phyloP scores from a whole-genome alignment of 2,113 vertebrate species.

The Chloebia gouldiae region DNA sequence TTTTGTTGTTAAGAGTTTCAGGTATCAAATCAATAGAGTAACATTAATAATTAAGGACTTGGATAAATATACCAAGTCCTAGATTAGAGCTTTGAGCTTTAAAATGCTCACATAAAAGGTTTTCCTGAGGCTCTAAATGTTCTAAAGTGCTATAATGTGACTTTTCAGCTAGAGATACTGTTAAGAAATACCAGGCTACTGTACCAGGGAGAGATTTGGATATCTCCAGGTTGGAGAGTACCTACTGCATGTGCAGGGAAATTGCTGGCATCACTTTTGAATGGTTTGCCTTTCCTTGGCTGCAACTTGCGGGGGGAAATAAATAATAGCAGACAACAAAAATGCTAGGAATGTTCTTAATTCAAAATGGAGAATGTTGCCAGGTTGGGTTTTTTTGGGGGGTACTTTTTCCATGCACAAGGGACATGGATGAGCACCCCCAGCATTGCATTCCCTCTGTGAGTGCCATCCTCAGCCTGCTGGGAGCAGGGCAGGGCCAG shows the following conservation, averaged over 20 bases:
- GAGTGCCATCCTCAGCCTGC: neutral
- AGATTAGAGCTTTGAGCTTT: slow-evolving; percentile 75
- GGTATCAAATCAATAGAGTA: slow-evolving; percentile 75
- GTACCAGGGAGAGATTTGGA: slow-evolving; percentile 1
- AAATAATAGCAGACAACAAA: neutral
- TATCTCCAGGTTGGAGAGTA: neutral
- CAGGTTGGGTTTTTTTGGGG: neutral
- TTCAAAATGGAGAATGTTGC: neutral
- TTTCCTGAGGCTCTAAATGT: slow-evolving; percentile 53
- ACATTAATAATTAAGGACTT: slow-evolving; percentile 76
- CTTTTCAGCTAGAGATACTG: slow-evolving; percentile 49
- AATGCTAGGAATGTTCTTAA: neutral
- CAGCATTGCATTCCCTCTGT: neutral
- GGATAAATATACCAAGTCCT: slow-evolving; percentile 76
- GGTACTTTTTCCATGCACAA: neutral
- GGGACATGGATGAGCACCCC: neutral
- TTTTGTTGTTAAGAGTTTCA: slow-evolving; percentile 76
- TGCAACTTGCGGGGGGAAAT: neutral
- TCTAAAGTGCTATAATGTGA: slow-evolving; percentile 61
- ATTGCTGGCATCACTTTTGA: neutral
- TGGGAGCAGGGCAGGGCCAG: neutral
- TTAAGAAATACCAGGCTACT: slow-evolving; percentile 48
- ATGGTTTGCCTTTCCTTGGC: neutral
- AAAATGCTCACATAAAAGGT: slow-evolving; percentile 70
- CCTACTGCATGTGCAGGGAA: neutral